A percentile compares a stretch with the other conserved stretches of the same genome.
phyloP scores from a whole-genome alignment of 2,113 vertebrate genomes.

The Scomber japonicus region DNA sequence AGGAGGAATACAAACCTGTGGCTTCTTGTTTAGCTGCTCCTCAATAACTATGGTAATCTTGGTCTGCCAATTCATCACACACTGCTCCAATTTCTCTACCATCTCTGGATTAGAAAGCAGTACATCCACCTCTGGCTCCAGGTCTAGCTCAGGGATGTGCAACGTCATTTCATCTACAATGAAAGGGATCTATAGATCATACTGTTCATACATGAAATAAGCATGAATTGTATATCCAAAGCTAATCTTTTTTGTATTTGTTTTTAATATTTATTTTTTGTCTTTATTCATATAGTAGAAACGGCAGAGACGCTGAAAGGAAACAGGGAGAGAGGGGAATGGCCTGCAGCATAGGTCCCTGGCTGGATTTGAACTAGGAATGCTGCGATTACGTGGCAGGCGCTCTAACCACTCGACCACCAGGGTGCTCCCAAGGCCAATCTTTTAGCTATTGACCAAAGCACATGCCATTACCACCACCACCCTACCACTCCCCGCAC shows the following conservation, averaged over 20 bases:
- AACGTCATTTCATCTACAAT: slow-evolving; percentile 86
- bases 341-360: too few species aligned
- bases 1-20: slow-evolving; percentile 83
- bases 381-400: too few species aligned
- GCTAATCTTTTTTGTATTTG: not conserved
- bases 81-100: slow-evolving; percentile 87
- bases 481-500: too few species aligned
- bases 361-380: too few species aligned
- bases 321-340: too few species aligned
- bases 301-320: too few species aligned
- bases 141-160: slow-evolving; percentile 87
- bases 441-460: not conserved
- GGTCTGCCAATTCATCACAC: slow-evolving; percentile 89
- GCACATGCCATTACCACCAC: too few species aligned
- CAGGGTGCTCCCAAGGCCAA: not conserved
- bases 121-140: slow-evolving; percentile 79
- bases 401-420: too few species aligned
- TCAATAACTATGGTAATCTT: slow-evolving; percentile 88
- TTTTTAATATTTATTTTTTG: too few species aligned
- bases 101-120: slow-evolving; percentile 78
- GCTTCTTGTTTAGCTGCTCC: slow-evolving; percentile 86
- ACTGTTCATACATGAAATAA: not conserved
- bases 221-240: not conserved
- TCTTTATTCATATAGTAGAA: too few species aligned
- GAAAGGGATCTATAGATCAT: slow-evolving; percentile 21